Evolutionary conservation across 2,888 invertebrate genomes (phyloP).

Genomic region (Salticus scenicus): DNA sequence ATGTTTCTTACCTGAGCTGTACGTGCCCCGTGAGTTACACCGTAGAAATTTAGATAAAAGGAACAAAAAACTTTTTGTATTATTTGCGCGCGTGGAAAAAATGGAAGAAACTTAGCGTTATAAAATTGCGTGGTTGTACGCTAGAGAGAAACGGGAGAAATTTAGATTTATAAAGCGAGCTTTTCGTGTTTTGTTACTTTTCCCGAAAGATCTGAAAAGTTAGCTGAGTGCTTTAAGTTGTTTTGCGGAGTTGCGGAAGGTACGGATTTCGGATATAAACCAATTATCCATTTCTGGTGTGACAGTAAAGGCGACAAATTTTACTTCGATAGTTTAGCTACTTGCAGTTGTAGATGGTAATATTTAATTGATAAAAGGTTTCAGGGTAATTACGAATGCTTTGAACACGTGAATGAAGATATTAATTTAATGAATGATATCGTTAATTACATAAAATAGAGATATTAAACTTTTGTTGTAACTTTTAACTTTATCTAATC

Average conservation of each 20-base stretch:
- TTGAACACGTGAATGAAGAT: no score
- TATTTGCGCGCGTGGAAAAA: constrained; percentile 67
- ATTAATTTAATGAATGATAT: no score
- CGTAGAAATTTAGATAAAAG: constrained; percentile 67
- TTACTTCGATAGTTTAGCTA: background rate
- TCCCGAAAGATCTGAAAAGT: constrained; percentile 17
- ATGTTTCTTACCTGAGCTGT: constrained; percentile 63
- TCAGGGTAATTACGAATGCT: no score
- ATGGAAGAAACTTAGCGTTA: constrained; percentile 55
- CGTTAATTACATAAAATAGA: no score
- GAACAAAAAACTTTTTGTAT: constrained; percentile 65
- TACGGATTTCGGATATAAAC: background rate
- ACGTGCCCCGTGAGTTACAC: constrained; percentile 58
- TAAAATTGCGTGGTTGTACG: constrained; percentile 42
- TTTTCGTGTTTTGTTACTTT: constrained; percentile 25
- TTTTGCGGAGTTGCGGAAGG: background rate
- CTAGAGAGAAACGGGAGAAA: constrained; percentile 29
- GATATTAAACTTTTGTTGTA: no score
- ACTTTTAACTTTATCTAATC: no score
- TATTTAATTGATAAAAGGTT: no score
- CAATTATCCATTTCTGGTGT: background rate
- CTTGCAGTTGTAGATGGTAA: no score
- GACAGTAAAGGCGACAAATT: background rate
- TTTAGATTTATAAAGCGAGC: constrained; percentile 57
- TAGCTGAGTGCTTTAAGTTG: constrained; percentile 6